Conservation (phyloP, 2,888 invertebrate genomes). For the Meandrusa payeni region DNA sequence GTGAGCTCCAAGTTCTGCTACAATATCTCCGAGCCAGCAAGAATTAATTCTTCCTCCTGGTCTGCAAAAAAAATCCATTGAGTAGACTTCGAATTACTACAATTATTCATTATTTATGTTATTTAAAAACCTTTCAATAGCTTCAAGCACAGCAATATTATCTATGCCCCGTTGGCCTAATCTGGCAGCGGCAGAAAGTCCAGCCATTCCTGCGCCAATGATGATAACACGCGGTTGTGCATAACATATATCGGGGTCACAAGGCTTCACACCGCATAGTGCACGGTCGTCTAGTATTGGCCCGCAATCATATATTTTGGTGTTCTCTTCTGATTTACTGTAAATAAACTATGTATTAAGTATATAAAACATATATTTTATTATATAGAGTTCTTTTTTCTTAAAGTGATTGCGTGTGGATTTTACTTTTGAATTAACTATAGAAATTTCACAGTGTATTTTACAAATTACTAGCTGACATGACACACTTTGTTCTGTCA, state of each 20-base stretch:
- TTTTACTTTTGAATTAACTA: too few relatives aligned
- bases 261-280: slow-evolving; percentile 53
- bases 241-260: slow-evolving; percentile 50
- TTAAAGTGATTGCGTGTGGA: too few relatives aligned
- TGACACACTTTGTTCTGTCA: too few relatives aligned
- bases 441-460: too few relatives aligned
- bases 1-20: slow-evolving; percentile 87
- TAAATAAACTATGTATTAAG: too few relatives aligned
- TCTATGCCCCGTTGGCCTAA: slow-evolving; percentile 85
- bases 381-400: too few relatives aligned
- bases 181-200: slow-evolving; percentile 88
- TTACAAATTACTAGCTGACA: too few relatives aligned
- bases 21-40: slow-evolving; percentile 87
- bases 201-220: slow-evolving; percentile 90
- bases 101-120: too few relatives aligned
- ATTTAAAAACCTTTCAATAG: slow-evolving; percentile 83
- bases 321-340: slow-evolving; percentile 43
- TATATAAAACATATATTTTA: too few relatives aligned
- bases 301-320: slow-evolving; percentile 45
- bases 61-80: slow-evolving; percentile 57
- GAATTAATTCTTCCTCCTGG: slow-evolving; percentile 89
- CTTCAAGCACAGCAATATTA: slow-evolving; percentile 87
- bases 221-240: slow-evolving; percentile 85
- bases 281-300: slow-evolving; percentile 58
- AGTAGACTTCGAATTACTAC: background rate